Conservation (phyloP, 2,797 vertebrate genomes). For the Chlorospingus semifuscus region DNA sequence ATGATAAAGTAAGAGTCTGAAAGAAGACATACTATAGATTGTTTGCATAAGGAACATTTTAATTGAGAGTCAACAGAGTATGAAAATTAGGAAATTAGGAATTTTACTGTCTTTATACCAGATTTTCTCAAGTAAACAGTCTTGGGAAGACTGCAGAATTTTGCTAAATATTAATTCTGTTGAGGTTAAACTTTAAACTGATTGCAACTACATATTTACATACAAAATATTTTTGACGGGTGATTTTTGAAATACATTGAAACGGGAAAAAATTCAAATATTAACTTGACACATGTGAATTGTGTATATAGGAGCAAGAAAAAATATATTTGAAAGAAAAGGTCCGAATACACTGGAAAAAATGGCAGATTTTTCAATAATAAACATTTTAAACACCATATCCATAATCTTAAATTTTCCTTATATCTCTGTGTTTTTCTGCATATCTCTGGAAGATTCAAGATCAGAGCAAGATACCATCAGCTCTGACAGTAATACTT, state of each 20-base stretch:
- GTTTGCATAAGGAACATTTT: background rate
- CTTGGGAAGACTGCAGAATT: background rate
- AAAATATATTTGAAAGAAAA: background rate
- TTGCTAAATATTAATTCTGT: background rate
- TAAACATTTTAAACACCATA: background rate
- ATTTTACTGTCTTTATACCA: background rate
- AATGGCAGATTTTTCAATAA: background rate
- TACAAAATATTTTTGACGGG: accelerated
- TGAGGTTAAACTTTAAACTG: background rate
- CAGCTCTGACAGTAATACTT: background rate
- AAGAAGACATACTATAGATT: background rate
- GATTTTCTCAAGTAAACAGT: background rate
- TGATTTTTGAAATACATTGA: background rate
- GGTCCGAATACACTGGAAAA: background rate
- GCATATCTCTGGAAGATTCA: background rate
- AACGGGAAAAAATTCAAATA: background rate
- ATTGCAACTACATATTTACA: background rate
- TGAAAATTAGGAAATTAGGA: background rate
- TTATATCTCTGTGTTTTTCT: background rate
- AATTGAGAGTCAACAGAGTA: background rate
- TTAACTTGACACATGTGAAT: background rate
- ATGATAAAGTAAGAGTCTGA: background rate
- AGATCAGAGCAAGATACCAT: background rate
- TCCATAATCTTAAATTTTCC: background rate
- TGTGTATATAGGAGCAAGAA: background rate